Conservation (phyloP, 2,797 vertebrate genomes). For the Selene dorsalis region DNA sequence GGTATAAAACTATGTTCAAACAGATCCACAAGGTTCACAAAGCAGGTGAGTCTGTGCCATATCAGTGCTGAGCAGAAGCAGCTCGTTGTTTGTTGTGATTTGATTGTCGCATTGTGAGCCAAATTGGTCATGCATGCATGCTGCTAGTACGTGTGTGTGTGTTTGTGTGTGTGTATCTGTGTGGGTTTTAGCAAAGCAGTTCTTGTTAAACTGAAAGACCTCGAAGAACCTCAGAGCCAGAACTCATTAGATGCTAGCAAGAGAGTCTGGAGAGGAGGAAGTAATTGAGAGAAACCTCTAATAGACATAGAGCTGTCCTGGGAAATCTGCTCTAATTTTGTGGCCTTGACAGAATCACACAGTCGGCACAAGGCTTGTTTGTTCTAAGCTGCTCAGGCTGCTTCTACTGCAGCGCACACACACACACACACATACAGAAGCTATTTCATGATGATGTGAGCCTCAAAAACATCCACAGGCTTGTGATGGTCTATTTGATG, state of each 20-base stretch:
- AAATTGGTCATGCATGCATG: conserved; percentile 33
- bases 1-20: conserved; percentile 99
- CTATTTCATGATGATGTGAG: conserved; percentile 11
- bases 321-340: conserved; percentile 73
- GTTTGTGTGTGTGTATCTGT: conserved; percentile 29
- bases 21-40: conserved; percentile 99
- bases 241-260: conserved; percentile 72
- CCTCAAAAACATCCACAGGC: conserved; percentile 27
- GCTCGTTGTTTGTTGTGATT: not conserved
- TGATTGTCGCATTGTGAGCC: conserved; percentile 14
- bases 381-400: conserved; percentile 62
- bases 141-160: not conserved
- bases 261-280: conserved; percentile 52
- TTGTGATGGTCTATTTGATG: conserved; percentile 25
- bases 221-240: conserved; percentile 61
- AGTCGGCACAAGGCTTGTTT: conserved; percentile 72
- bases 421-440: not conserved
- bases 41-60: conserved; percentile 85
- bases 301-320: conserved; percentile 67
- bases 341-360: conserved; percentile 61
- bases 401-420: conserved; percentile 36
- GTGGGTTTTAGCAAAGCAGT: conserved; percentile 33
- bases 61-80: conserved; percentile 17
- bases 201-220: conserved; percentile 60
- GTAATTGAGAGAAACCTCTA: conserved; percentile 61